Conservation (phyloP, 2,113 vertebrate genomes). For the Talpa occidentalis region DNA sequence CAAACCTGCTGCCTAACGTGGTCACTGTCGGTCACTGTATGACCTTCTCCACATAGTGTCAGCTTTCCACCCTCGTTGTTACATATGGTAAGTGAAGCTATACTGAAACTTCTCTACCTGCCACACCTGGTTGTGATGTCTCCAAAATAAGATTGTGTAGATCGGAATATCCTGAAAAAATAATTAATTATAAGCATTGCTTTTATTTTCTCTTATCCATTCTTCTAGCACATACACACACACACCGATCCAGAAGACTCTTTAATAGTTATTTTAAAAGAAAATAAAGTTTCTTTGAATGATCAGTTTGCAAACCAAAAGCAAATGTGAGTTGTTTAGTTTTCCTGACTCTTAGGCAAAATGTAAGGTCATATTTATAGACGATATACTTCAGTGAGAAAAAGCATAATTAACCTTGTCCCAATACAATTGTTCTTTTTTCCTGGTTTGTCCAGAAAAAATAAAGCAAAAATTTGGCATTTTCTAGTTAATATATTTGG, state of each 20-base stretch:
- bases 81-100: background rate
- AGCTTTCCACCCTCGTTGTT: background rate
- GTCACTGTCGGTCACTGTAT: background rate
- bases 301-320: background rate
- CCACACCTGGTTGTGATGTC: background rate
- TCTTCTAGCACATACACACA: background rate
- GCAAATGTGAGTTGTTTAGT: background rate
- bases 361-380: background rate
- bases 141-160: background rate
- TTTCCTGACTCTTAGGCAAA: conserved; percentile 14
- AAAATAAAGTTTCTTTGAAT: conserved; percentile 16
- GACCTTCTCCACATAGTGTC: background rate
- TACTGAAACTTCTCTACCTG: background rate
- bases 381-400: background rate
- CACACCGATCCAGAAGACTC: background rate
- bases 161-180: background rate
- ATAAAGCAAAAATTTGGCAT: conserved; percentile 10
- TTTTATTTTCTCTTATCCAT: background rate
- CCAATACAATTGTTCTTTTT: background rate
- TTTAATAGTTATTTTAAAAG: background rate
- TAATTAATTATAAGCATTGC: background rate
- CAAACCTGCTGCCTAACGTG: background rate
- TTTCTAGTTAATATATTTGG: conserved; percentile 5
- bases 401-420: conserved; percentile 14
- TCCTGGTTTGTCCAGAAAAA: conserved; percentile 24